phyloP scores from a whole-genome alignment of 2,113 vertebrate species.

The Dryoscopus gambensis region DNA sequence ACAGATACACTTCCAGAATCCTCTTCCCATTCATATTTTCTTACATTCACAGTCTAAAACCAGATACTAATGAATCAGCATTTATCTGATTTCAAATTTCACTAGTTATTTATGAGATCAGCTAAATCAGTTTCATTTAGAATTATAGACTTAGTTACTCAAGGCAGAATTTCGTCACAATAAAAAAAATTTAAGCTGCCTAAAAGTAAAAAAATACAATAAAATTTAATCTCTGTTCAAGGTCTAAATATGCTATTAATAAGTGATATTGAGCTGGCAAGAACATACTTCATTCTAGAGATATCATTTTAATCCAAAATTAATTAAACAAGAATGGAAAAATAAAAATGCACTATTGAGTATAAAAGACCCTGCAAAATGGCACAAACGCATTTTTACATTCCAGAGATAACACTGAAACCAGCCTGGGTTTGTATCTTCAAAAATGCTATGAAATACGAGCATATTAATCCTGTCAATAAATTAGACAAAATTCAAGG shows the following conservation, averaged over 20 bases:
- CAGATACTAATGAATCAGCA: background rate
- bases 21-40: background rate
- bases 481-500: background rate
- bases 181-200: slow-evolving; percentile 8
- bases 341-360: background rate
- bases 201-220: slow-evolving; percentile 13
- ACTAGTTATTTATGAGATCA: background rate
- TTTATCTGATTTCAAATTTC: background rate
- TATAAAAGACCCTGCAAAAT: background rate
- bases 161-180: background rate
- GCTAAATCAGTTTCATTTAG: background rate
- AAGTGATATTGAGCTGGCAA: background rate
- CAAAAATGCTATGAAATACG: background rate
- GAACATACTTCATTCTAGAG: background rate
- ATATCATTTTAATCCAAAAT: background rate
- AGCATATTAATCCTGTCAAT: background rate
- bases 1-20: background rate
- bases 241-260: slow-evolving; percentile 2
- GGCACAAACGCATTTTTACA: background rate
- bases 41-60: background rate
- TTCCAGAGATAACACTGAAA: background rate
- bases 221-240: slow-evolving; percentile 4
- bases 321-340: background rate
- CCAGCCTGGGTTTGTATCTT: background rate
- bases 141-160: background rate